Conservation (phyloP, 53 echinoderm and acorn worm genomes). For the Echinometra lucunter region DNA sequence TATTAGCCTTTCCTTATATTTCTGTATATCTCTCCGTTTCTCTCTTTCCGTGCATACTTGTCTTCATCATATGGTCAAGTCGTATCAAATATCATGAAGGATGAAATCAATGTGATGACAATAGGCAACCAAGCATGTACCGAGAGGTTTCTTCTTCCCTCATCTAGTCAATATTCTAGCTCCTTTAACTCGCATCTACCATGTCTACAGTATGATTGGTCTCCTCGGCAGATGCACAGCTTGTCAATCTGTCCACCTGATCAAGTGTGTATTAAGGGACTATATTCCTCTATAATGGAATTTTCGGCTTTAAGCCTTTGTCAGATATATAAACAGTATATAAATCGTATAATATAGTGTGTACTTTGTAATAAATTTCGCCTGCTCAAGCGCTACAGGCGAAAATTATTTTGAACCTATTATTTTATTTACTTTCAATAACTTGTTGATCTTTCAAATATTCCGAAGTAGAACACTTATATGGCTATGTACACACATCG, state of each 20-base stretch:
- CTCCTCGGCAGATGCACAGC: neutral
- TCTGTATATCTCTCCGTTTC: neutral
- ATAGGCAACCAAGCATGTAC: neutral
- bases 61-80: neutral
- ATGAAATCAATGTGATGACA: conserved; percentile 44
- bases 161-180: conserved; percentile 39
- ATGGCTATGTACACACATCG: too few species aligned
- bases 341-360: too few species aligned
- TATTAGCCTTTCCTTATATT: neutral
- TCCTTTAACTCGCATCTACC: conserved; percentile 4
- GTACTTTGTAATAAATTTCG: too few species aligned
- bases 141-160: neutral
- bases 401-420: too few species aligned
- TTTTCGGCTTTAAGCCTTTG: too few species aligned
- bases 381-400: too few species aligned
- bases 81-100: conserved; percentile 33
- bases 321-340: too few species aligned
- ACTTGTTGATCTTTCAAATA: too few species aligned
- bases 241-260: neutral
- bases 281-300: neutral
- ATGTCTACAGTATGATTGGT: conserved; percentile 19
- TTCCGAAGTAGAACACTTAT: too few species aligned
- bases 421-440: too few species aligned
- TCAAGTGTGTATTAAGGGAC: neutral
- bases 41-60: neutral